phyloP scores from a whole-genome alignment of 2,888 invertebrate genomes.

The Resseliella maxima region DNA sequence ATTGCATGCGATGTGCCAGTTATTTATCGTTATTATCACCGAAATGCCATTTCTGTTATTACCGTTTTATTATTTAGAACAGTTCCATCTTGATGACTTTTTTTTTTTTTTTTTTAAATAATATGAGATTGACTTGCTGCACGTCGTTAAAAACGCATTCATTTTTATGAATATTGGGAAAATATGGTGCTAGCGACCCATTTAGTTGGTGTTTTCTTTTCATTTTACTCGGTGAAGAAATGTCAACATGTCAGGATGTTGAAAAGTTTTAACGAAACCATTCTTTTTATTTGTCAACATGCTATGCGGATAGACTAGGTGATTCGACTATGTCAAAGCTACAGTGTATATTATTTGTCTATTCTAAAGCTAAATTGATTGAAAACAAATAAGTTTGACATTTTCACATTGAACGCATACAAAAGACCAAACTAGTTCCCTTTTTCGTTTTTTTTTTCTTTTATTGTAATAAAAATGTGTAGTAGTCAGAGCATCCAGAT shows the following conservation, averaged over 20 bases:
- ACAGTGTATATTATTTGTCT: background rate
- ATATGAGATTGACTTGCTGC: background rate
- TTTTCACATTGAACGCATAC: constrained; percentile 1
- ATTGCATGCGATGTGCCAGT: constrained; percentile 18
- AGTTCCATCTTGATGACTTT: background rate
- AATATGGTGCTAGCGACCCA: background rate
- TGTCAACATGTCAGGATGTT: background rate
- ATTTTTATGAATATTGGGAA: background rate
- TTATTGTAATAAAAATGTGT: background rate
- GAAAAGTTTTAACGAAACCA: background rate
- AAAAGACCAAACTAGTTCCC: background rate
- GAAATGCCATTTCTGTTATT: background rate
- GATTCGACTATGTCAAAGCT: no score
- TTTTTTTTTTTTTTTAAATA: background rate
- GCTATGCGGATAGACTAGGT: no score
- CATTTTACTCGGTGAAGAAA: background rate
- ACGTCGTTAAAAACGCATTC: background rate
- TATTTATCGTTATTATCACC: background rate
- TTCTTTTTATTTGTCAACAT: background rate
- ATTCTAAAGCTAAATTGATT: constrained; percentile 7
- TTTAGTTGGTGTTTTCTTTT: background rate
- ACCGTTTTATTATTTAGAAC: background rate
- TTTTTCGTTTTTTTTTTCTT: background rate
- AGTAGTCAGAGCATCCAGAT: background rate
- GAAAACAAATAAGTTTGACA: constrained; percentile 50